Base-by-base conservation (phyloP, 2,888 invertebrate species). In the Cerastis rubricosa region DNA sequence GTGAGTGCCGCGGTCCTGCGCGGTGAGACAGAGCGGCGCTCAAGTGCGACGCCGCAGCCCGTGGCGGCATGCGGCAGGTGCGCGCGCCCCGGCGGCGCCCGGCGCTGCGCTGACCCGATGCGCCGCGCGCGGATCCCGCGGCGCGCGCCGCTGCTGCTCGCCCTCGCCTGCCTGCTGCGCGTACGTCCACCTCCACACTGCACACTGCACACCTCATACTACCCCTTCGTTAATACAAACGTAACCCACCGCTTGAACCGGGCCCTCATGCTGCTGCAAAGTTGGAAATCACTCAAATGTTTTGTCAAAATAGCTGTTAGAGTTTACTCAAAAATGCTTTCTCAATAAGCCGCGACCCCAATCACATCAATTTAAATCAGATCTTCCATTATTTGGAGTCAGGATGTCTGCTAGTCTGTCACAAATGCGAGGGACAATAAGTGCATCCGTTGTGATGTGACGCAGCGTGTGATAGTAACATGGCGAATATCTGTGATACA, bases 61-160 rank as follows among this genome's bases (percentile, higher is more conserved):
- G 80, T 75, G 86, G 89, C 91, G 92, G 92, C 92, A 93, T 94
- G 94, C 92, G 91, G 91, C 88, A 87, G 90, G 88, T 91, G 91
- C 91, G 91, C 89, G 87, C 89, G 88, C 85, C 86, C 86, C 90
- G 90, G 90, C 91, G 92, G 92, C 92, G 92, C 92, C 87, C 90
- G 92, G 94, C 94, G 94, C 94, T 85, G 90, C 91, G 91, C 91
- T 91, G 90, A 91, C 95, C 95, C 96, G 89, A 94, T 93, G 94
- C 91, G 91, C 94, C 77, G 81, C 63, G 94, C 94, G 92, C 93
- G 91, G 92, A 93, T 91, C 91, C 92, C 92, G 94, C 96, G 93
- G 94, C 95, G 92, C 94, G 88, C 91, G 92, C 92, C 93, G 93
- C 94, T 93, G 93, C 93, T 93, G 94, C 94, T 93, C 93, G 93